phyloP scores from a whole-genome alignment of 2,888 invertebrate genomes.

The Temnothorax ravouxi region DNA sequence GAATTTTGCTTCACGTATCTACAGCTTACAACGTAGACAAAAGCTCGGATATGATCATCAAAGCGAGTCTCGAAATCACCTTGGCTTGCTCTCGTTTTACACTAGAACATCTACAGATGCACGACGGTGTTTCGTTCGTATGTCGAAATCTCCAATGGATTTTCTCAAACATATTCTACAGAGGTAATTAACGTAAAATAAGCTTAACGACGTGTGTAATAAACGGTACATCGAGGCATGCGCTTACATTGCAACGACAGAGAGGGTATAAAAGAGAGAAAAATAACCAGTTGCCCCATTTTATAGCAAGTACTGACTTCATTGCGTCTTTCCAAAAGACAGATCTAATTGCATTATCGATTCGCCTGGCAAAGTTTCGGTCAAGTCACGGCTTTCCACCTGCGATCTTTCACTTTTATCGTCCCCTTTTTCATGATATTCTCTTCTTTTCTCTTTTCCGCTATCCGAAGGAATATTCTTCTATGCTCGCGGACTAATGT shows the following conservation, averaged over 20 bases:
- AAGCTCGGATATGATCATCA: not conserved
- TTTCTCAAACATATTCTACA: constrained; percentile 14
- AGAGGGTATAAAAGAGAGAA: not conserved
- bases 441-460: not conserved
- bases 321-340: constrained; percentile 22
- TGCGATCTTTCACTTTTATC: not conserved
- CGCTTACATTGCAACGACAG: not conserved
- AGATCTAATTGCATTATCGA: constrained; percentile 59
- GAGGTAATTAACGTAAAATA: constrained; percentile 56
- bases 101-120: not conserved
- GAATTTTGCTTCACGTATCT: constrained; percentile 13
- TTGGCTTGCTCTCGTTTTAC: not conserved
- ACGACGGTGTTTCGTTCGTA: not conserved
- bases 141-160: constrained; percentile 27
- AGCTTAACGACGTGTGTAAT: constrained; percentile 44
- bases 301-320: constrained; percentile 15
- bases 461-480: constrained; percentile 25
- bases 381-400: not conserved
- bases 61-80: not conserved
- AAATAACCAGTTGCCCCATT: not conserved
- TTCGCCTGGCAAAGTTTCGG: constrained; percentile 47
- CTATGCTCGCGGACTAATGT: constrained; percentile 38
- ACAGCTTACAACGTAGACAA: constrained; percentile 25
- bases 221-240: constrained; percentile 33
- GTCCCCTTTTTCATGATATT: not conserved